Evolutionary conservation across 2,797 vertebrate genomes (phyloP).

Genomic region (Cygnus olor): DNA sequence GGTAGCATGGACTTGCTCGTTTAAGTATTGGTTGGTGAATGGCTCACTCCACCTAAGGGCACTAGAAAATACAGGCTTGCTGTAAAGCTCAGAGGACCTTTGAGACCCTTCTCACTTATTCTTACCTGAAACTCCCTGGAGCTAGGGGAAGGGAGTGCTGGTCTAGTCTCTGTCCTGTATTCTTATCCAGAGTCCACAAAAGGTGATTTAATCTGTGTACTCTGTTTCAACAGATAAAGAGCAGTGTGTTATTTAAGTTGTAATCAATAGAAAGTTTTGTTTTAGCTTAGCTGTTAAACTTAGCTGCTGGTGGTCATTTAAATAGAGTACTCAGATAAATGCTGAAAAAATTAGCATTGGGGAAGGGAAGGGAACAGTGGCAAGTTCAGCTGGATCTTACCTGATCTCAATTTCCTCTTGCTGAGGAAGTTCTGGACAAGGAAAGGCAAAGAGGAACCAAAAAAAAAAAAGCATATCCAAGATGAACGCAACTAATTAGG

Average conservation of each 20-base stretch:
- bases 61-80: neutral
- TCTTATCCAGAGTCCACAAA: neutral
- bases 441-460: neutral
- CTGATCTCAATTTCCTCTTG: neutral
- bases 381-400: neutral
- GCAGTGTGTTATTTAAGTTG: neutral
- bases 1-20: neutral
- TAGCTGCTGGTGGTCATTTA: neutral
- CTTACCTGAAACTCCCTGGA: neutral
- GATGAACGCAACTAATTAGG: neutral
- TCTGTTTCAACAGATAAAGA: neutral
- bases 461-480: neutral
- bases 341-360: neutral
- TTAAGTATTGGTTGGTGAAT: neutral
- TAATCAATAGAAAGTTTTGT: neutral
- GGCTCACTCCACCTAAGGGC: neutral
- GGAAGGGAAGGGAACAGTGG: neutral
- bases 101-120: neutral
- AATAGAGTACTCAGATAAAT: neutral
- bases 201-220: neutral
- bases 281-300: neutral
- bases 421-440: neutral
- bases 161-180: rapidly evolving
- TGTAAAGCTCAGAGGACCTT: neutral
- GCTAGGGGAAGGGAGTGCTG: neutral